Base-by-base conservation (phyloP, 2,797 vertebrate genomes). In the Ambastaia sidthimunki region DNA sequence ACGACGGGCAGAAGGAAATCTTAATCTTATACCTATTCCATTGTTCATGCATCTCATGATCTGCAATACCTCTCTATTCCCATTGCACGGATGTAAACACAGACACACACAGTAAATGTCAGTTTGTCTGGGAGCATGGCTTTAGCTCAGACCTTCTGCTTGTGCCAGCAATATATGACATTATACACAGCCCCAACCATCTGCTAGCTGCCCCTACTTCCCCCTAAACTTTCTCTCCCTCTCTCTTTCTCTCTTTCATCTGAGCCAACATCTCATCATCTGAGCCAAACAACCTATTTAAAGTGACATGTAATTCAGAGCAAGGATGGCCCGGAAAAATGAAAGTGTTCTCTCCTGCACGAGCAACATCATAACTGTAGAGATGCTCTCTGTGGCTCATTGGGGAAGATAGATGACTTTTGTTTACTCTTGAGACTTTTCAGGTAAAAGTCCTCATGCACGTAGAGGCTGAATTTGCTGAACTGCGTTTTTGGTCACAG, bases 241-340 rank as follows among this genome's bases (percentile, higher is more conserved):
- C 50, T 73, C 47, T 70, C 73, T 65, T 52, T 41, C 71, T 41
- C 63, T 44, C 59, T 60, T 62, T 65, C n/a, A 71, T 65, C 77
- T 80, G 78, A 82, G 71, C 71, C 82, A 84, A 82, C 80, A 85
- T 83, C 79, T 73, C 80, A 85, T 85, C 81, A 85, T 85, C 80
- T 76, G 69, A 76, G 37, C 84, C 81, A 83, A 88, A 83, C 84
- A 84, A 82, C 82, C 85, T 84, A 86, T 86, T 88, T 88, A 85
- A 86, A 85, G 82, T 88, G 87, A 86, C 84, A 84, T 83, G 85
- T 88, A 86, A 86, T 86, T 85, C 82, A 76, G 73, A 69, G 37
- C 77, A 71, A 74, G 74, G 76, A 72, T 76, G 63, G 76, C 66
- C 71, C 50, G 69, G 72, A 80, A 78, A 84, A 85, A 85, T 86